phyloP scores from a whole-genome alignment of 2,888 invertebrate species.

The Sarcophaga rosellei region DNA sequence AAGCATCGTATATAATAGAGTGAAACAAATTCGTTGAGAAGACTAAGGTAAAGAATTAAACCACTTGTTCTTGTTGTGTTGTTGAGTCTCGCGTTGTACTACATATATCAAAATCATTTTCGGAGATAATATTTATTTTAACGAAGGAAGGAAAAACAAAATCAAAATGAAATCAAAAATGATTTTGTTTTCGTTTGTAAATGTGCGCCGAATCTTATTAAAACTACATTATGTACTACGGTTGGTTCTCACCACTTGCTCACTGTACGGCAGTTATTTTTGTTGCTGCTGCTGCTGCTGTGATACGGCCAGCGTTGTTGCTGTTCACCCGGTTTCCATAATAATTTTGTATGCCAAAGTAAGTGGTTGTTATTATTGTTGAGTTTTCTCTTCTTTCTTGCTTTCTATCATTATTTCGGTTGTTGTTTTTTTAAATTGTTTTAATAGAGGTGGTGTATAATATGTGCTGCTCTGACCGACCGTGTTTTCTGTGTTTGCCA shows the following conservation, averaged over 20 bases:
- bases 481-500: constrained; percentile 8
- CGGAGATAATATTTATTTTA: background rate
- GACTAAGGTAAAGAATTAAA: background rate
- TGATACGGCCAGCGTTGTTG: background rate
- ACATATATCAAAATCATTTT: background rate
- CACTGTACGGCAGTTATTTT: constrained; percentile 31
- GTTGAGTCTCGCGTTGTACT: background rate
- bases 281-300: constrained; percentile 17
- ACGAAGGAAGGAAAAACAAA: background rate
- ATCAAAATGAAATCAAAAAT: background rate
- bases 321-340: too few relatives aligned
- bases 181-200: background rate
- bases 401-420: constrained; percentile 10
- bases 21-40: constrained; percentile 9
- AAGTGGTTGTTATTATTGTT: constrained; percentile 17
- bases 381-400: constrained; percentile 22
- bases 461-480: too few relatives aligned
- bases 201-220: constrained; percentile 62
- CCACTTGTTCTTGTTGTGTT: background rate
- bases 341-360: too few relatives aligned
- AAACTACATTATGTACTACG: constrained; percentile 12
- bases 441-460: constrained; percentile 4
- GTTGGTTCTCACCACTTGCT: constrained; percentile 4
- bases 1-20: background rate
- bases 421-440: background rate